Conservation (phyloP, 1,140 invertebrate species). For the Thaumetopoea pityocampa region DNA sequence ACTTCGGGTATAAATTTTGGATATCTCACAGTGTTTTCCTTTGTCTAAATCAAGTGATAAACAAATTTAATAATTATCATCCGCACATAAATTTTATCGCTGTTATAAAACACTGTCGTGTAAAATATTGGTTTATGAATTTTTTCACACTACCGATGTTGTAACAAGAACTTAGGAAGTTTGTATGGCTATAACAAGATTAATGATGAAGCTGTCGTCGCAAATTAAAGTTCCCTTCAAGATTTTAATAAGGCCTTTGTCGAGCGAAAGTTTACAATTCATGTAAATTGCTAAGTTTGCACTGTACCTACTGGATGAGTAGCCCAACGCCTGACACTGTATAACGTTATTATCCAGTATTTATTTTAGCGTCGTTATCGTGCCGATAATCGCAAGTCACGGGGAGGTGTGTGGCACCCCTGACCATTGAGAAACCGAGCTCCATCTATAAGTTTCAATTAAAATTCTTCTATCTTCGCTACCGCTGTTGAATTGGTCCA, state of each 20-base stretch:
- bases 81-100: neutral
- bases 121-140: constrained; percentile 27
- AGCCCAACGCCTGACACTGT: too few species aligned
- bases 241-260: constrained; percentile 68
- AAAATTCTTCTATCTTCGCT: constrained; percentile 46
- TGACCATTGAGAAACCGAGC: too few species aligned
- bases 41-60: too few species aligned
- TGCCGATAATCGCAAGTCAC: neutral
- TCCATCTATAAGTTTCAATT: constrained; percentile 55
- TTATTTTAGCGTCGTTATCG: neutral
- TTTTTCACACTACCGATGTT: constrained; percentile 22
- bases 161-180: constrained; percentile 13
- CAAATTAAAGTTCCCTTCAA: constrained; percentile 63
- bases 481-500: constrained; percentile 63
- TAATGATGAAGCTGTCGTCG: constrained; percentile 57
- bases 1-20: too few species aligned
- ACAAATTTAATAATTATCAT: neutral
- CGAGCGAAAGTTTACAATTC: constrained; percentile 49
- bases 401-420: constrained; percentile 1
- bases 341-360: neutral
- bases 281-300: constrained; percentile 58
- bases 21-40: too few species aligned
- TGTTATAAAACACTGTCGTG: neutral
- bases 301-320: neutral
- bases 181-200: constrained; percentile 48